These are phyloP conservation scores for Ageneiosus marmoratus DNA, from an alignment of 2,113 vertebrate species.

Conservation along the genomic window DNA sequence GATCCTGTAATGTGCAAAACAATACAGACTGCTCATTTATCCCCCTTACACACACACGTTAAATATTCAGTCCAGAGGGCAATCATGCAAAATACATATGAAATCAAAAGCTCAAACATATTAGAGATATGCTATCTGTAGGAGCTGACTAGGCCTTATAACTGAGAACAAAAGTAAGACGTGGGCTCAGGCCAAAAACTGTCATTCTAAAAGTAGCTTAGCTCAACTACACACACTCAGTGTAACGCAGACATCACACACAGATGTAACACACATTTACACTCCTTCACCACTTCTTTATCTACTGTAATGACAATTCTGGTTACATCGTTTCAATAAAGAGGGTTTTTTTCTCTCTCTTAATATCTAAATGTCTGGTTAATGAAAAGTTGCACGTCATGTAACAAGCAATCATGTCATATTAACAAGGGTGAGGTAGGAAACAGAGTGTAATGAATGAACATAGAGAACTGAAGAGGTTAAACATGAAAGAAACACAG, in stretches of 20 bases:
- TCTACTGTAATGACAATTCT: neutral
- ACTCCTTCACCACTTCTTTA: neutral
- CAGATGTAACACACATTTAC: neutral
- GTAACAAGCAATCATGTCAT: neutral
- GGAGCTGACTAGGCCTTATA: neutral
- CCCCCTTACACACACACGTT: neutral
- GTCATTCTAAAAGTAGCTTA: conserved; percentile 27
- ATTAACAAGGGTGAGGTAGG: too few relatives aligned
- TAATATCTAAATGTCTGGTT: too few relatives aligned
- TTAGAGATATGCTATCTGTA: neutral
- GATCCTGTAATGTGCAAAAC: neutral
- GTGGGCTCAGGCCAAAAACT: conserved; percentile 19
- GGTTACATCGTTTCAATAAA: neutral
- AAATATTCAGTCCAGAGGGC: neutral
- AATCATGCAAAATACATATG: neutral
- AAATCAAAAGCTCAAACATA: conserved; percentile 4
- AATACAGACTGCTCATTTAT: neutral
- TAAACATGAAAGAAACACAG: neutral
- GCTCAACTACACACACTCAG: neutral
- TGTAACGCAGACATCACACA: neutral
- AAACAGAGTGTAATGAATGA: neutral
- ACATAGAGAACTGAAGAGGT: neutral
- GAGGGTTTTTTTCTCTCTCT: neutral
- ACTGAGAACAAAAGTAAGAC: conserved; percentile 27
- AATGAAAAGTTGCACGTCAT: conserved; percentile 4